Conservation (phyloP, 2,797 vertebrate species). For the Dromococcyx pavoninus region DNA sequence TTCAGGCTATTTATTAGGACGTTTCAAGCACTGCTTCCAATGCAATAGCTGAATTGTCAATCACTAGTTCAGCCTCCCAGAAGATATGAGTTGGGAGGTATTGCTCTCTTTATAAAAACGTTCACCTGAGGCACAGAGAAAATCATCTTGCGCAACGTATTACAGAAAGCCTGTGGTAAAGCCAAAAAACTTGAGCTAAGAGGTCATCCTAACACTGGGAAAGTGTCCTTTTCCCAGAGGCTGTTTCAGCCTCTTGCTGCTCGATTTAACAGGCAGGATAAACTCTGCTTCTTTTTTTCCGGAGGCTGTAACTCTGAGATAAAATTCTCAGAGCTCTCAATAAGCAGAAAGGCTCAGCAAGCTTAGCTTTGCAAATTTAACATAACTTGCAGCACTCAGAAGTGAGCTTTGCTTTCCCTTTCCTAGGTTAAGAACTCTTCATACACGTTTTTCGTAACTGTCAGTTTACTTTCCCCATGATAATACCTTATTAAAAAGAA, state of each 20-base stretch:
- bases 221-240: background rate
- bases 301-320: background rate
- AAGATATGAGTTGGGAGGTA: background rate
- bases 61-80: background rate
- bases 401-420: background rate
- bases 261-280: background rate
- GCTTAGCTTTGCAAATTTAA: background rate
- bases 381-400: background rate
- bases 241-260: background rate
- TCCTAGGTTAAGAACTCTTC: background rate
- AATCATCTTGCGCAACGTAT: fast-evolving
- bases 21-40: background rate
- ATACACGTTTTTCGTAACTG: background rate
- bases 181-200: background rate
- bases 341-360: background rate
- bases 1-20: background rate
- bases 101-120: background rate
- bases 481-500: background rate
- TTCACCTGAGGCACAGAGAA: background rate
- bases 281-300: background rate
- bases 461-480: background rate
- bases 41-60: background rate
- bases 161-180: background rate
- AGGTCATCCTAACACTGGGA: background rate
- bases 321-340: background rate